Base-by-base conservation (phyloP, 2,797 vertebrate species). In the Dendrocincla fuliginosa region DNA sequence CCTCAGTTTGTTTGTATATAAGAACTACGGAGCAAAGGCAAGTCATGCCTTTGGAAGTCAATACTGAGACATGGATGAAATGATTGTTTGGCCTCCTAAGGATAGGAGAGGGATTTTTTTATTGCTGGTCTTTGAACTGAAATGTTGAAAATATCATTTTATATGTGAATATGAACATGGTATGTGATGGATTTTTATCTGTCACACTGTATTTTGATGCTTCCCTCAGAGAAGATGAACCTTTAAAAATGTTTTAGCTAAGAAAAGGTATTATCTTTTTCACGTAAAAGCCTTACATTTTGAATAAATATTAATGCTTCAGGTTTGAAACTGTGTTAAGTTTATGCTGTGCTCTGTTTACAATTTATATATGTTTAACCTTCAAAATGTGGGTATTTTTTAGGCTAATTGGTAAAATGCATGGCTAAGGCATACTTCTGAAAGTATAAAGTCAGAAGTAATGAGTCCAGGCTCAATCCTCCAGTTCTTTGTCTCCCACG, bases 11-110 rank as follows among this genome's bases (percentile, higher is more conserved):
- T 98, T 98, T 98, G 90, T 97, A 81, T 97, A 95, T 89, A 74
- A 95, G 97, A 98, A 97, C 92, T 97, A 91, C 74, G 96, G 90
- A 94, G 89, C 95, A 96, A 70, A 98, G 91, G 95, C 94, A 94
- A 96, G 80, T 65, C 77, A 13, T 86, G 82, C 97, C 97, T 98
- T 98, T 98, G 97, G 98, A 98, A 98, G 97, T 97, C 96, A 97
- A 84, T 98, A 95, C 97, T 97, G 61, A 86, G 79, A 94, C 59
- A 89, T 55, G 46, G 73, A 95, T 97, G 88, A 98, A 98, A 92
- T 28, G 20, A 96, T 92, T 97, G 97, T 98, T 98, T 97, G 96
- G 95, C 94, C 96, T 98, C 96, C 95, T 97, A 95, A 97, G 96
- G 88, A 97, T 97, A 94, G 95, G 76, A 90, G 84, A 93, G 5